Base-by-base conservation (phyloP, 2,888 invertebrate genomes). In the Prenolepis imparis region DNA sequence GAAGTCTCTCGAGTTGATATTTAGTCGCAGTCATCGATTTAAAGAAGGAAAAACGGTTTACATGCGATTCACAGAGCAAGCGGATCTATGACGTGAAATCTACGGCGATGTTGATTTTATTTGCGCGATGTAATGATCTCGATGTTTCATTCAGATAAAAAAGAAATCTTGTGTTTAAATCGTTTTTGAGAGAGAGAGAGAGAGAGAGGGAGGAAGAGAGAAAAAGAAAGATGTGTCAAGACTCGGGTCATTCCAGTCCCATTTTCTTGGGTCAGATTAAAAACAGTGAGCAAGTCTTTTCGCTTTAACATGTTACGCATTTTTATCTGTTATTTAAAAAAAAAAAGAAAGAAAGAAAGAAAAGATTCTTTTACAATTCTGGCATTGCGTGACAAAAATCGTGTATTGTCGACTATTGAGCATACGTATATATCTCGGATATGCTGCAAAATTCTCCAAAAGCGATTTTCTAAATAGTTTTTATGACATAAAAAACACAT, bases 71-170 rank as follows among this genome's bases (percentile, higher is more conserved):
- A 91, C 90, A 90, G 91, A 89, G 88, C 87, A 90, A 89, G 75
- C 89, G 91, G 90, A 91, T 91, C 93, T 93, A 92, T 92, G 92
- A 93, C 93, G 93, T 93, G 93, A 93, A 91, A 93, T 93, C 93
- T 93, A 93, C 92, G 32, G 93, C 87, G 64, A 88, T 77, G 70
- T 82, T 83, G 84, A 84, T 86, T 91, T 90, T 90, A 88, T 88
- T 90, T 87, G 88, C 89, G 90, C 89, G 78, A 59, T 90, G 89
- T 89, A 88, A 90, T 86, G 89, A 92, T 92, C 89, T 90, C 89
- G 81, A 83, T 44, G 57, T 77, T 83, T 89, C 73, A 74, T 85
- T 73, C 67, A 67, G 67, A 55, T 67, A 70, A 83, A 70, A 83
- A 77, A 15, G 36, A 44, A 66, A 84, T 90, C 88, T 87, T 82